Conservation (phyloP, 2,888 invertebrate species). For the Theretra japonica region DNA sequence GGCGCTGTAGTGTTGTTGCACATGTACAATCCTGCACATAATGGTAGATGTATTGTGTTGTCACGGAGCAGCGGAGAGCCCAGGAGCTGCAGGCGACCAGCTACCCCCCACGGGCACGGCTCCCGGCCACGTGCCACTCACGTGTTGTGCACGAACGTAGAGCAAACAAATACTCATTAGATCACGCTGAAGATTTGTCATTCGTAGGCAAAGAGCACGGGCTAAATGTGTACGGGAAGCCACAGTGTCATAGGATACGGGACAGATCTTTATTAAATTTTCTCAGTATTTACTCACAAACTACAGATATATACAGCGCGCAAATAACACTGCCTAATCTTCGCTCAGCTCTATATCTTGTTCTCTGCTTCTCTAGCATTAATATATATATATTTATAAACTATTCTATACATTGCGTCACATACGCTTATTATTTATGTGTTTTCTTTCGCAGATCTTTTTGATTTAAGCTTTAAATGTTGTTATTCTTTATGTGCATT, state of each 20-base stretch:
- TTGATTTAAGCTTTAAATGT: slow-evolving; percentile 60
- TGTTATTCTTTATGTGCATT: slow-evolving; percentile 54
- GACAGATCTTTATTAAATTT: slow-evolving; percentile 58
- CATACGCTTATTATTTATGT: slow-evolving; percentile 52
- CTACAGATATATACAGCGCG: slow-evolving; percentile 67
- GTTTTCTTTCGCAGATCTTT: slow-evolving; percentile 59
- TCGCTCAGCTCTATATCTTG: slow-evolving; percentile 77
- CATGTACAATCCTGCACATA: slow-evolving; percentile 68
- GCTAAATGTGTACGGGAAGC: slow-evolving; percentile 62
- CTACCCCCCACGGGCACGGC: slow-evolving; percentile 65
- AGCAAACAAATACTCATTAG: slow-evolving; percentile 53
- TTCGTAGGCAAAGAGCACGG: slow-evolving; percentile 71
- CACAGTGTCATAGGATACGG: slow-evolving; percentile 59
- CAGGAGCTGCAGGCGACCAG: slow-evolving; percentile 82
- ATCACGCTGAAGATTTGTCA: slow-evolving; percentile 51
- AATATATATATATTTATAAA: slow-evolving; percentile 53
- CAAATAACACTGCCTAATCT: slow-evolving; percentile 84
- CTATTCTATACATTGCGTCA: slow-evolving; percentile 48
- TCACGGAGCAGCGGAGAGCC: slow-evolving; percentile 58
- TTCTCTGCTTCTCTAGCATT: slow-evolving; percentile 74
- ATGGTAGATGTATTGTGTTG: slow-evolving; percentile 63
- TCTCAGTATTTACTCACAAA: slow-evolving; percentile 60
- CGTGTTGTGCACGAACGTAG: slow-evolving; percentile 70
- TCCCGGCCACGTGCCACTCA: slow-evolving; percentile 67
- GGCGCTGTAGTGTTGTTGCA: slow-evolving; percentile 8